These are phyloP conservation scores for Catharus ustulatus DNA, from an alignment of 2,797 vertebrate genomes.

Conservation along the genomic window DNA sequence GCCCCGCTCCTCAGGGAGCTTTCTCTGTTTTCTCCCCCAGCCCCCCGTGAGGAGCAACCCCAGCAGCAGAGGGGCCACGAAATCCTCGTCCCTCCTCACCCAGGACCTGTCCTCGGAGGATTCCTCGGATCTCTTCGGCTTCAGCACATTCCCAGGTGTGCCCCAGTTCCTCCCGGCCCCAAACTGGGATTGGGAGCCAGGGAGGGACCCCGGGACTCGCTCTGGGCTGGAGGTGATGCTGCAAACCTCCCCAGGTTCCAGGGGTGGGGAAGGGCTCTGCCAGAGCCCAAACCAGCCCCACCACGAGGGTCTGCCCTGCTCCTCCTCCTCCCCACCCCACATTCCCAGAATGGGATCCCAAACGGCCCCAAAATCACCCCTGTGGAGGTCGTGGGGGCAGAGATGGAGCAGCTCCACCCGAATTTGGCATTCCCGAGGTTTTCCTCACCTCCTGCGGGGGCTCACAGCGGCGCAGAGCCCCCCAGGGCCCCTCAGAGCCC, in stretches of 20 bases:
- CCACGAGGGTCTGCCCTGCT: background rate
- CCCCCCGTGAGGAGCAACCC: constrained; percentile 83
- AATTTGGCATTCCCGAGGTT: fast-evolving
- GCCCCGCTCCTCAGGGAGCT: fast-evolving
- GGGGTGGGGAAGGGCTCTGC: no score
- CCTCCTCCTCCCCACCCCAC: background rate
- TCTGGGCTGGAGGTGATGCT: background rate
- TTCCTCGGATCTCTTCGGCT: constrained; percentile 83
- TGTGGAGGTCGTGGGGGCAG: fast-evolving
- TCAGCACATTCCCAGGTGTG: constrained; percentile 75
- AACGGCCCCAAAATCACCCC: background rate
- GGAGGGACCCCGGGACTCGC: fast-evolving
- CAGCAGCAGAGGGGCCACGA: constrained; percentile 70
- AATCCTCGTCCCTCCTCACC: constrained; percentile 72
- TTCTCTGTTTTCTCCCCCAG: constrained; percentile 68
- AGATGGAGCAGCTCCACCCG: fast-evolving
- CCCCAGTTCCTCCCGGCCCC: fast-evolving
- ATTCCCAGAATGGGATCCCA: background rate
- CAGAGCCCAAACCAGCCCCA: background rate
- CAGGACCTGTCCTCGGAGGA: constrained; percentile 83
- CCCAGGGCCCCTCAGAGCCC: background rate
- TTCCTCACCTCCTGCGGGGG: fast-evolving
- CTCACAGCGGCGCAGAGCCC: no score
- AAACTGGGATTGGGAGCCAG: background rate
- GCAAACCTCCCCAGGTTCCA: background rate